Percentiles rank a stretch among this genome's conserved stretches.
phyloP scores from a whole-genome alignment of 2,888 invertebrate species.

The Drosophila pseudotalamancana region DNA sequence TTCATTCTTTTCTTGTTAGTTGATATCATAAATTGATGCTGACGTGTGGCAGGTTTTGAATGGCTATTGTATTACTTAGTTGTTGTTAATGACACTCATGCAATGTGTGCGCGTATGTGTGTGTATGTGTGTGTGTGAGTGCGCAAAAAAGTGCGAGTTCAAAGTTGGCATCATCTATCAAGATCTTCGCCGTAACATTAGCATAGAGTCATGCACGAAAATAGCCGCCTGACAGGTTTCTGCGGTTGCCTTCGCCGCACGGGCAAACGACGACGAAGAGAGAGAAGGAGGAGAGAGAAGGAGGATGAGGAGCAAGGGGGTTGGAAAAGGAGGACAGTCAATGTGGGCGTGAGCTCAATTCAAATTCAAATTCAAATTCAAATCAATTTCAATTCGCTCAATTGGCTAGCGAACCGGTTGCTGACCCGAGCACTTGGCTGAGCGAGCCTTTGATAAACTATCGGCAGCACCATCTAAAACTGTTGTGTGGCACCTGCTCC shows the following conservation, averaged over 20 bases:
- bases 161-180: constrained; percentile 52
- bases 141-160: constrained; percentile 44
- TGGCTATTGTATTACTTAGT: constrained; percentile 18
- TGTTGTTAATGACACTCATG: constrained; percentile 19
- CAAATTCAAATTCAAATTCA: too few relatives aligned
- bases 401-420: constrained; percentile 22
- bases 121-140: constrained; percentile 1
- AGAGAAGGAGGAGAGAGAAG: background rate
- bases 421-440: constrained; percentile 17
- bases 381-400: constrained; percentile 25
- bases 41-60: constrained; percentile 53
- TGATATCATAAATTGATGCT: constrained; percentile 65
- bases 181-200: constrained; percentile 29
- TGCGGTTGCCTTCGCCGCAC: constrained; percentile 7
- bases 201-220: constrained; percentile 52
- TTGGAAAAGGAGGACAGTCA: background rate
- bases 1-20: constrained; percentile 29
- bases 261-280: background rate
- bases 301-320: background rate
- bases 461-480: constrained; percentile 40
- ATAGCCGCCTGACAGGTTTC: constrained; percentile 49
- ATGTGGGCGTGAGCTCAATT: constrained; percentile 44
- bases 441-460: constrained; percentile 22
- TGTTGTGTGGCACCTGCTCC: constrained; percentile 1
- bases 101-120: constrained; percentile 2